Evolutionary conservation across 2,113 vertebrate species (phyloP), one percentile per base, ranked within the genome.

Genomic region (Esox niger): DNA sequence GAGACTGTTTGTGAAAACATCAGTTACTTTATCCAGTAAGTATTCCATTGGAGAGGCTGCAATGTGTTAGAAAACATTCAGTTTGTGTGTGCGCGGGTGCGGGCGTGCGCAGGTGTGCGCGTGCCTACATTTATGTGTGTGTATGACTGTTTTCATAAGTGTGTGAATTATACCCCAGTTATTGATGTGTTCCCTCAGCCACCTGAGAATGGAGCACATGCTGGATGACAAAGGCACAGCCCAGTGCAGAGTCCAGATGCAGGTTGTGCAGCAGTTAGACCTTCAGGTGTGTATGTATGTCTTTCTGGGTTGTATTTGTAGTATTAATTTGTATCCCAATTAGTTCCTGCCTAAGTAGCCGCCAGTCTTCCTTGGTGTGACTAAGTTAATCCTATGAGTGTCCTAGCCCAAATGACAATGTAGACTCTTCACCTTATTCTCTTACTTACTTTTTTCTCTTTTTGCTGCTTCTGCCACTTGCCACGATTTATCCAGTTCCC

Each of bases 11-110:
- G 95, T 87, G 94, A 95, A 88, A 94, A 93, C 91, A 89, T 94
- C 90, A 90, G 91, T 88, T 93, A 95, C 74, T 98, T 98, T 88
- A 90, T 95, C 86, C 94, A 92, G 96, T 98, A 94, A 75, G 94
- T 93, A 73, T 38, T 26, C 31, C 33, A 6, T 35, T 25, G 21
- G 6, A 29, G 3, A 23, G 33, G 31, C 17, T 7, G 2, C n/a
- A 26, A 3, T 23, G n/a, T 21, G 21, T 25, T 30, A n/a, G n/a
- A n/a, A n/a, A 29, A 13, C 6, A n/a, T n/a, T n/a, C n/a, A 20
- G 15, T 29, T 30, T 59, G 2, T 59, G 25, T 32, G 27, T 67
- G 31, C 63, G n/a, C n/a, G 26, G n/a, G n/a, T n/a, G n/a, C n/a
- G n/a, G n/a, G n/a, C n/a, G n/a, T n/a, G n/a, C n/a, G n/a, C n/a